Base-by-base conservation (phyloP, 30 jellyfish, hydroid and myxozoan genomes). In the Chrysaora quinquecirrha region DNA sequence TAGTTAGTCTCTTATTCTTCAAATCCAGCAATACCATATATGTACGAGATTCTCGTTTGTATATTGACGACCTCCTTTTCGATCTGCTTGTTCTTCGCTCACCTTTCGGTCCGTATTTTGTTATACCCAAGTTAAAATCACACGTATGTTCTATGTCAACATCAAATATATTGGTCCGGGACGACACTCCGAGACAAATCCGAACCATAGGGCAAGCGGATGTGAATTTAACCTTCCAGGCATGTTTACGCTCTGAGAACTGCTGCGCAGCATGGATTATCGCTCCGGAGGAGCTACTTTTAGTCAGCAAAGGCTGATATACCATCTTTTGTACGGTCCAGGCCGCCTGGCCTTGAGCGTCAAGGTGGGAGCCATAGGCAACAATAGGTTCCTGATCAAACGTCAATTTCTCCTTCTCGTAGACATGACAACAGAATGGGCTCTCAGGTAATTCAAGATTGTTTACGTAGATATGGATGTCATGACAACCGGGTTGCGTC, bases 241-340 rank as follows among this genome's bases (percentile, higher is more conserved):
- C 92, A 64, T 82, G 92, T 61, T 70, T 69, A 35, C 62, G 76
- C 56, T 69, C 85, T 19, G 83, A 74, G 47, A 82, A 82, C 34
- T 49, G 78, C 82, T 82, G 92, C 77, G 62, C 85, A 69, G 92
- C 92, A 28, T 82, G 92, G 33, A 82, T 82, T 9, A 82, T 34
- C 82, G 92, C 92, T 23, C 92, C 92, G 11, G 92, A 75, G 58
- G 92, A n/a, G 80, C 92, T 82, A 56, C 85, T 66, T 70, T 82
- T 82, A 2, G 92, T 82, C 34, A 82, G 73, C 75, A 82, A 50
- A 22, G 92, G 85, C 25, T 71, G 48, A 49, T 27, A 49, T 60
- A 79, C 84, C 24, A 68, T 85, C 34, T 82, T 82, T 38, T 68
- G 92, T n/a, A 82, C 85, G 64, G 85, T 70, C 92, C 92, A 82